Evolutionary conservation across 1,140 invertebrate species (phyloP).

Genomic region (Drosophila carrolli): DNA sequence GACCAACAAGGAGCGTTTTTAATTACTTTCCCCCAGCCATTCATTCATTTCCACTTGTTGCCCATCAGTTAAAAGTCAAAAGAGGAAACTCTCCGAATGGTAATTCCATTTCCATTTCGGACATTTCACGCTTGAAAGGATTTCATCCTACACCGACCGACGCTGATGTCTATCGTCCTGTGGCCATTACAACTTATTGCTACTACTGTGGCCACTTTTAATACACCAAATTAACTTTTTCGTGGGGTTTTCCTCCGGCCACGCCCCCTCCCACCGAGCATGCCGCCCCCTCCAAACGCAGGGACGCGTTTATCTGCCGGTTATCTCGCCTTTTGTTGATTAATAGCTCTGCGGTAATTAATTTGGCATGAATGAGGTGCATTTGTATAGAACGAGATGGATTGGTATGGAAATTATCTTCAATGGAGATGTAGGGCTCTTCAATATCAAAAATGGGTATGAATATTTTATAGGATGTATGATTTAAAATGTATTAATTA

Average conservation of each 20-base stretch:
- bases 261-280: conserved; percentile 1
- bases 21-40: conserved; percentile 62
- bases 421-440: background rate
- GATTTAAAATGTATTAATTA: conserved; percentile 28
- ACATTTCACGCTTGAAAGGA: conserved; percentile 69
- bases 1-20: conserved; percentile 45
- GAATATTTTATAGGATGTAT: background rate
- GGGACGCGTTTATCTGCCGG: conserved; percentile 63
- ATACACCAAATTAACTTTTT: conserved; percentile 80
- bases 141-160: conserved; percentile 11
- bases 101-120: conserved; percentile 65
- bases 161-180: conserved; percentile 63
- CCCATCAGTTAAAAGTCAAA: conserved; percentile 70
- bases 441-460: background rate
- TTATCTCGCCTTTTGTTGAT: conserved; percentile 71
- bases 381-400: conserved; percentile 25
- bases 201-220: conserved; percentile 70
- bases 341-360: conserved; percentile 76
- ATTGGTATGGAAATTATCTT: conserved; percentile 14
- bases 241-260: background rate
- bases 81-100: conserved; percentile 44
- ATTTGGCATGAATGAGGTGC: conserved; percentile 69
- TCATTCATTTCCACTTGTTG: conserved; percentile 72
- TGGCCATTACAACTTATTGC: conserved; percentile 73
- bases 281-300: conserved; percentile 26